These are phyloP conservation scores for Rattus norvegicus DNA, from an alignment of 2,113 vertebrate species.

Conservation along the genomic window DNA sequence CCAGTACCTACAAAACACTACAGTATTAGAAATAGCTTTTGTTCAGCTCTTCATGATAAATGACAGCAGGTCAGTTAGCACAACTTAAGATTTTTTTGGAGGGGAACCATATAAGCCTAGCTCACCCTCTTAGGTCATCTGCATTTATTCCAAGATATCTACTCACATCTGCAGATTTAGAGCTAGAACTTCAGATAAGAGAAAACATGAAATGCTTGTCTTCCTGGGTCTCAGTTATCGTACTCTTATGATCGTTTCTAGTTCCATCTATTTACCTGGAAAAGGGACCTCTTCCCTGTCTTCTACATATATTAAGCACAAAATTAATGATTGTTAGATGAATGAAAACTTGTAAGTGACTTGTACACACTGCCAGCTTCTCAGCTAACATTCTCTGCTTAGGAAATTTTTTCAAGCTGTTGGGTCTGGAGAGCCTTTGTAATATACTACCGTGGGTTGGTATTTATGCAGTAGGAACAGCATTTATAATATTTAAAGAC, in stretches of 20 bases:
- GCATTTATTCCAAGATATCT: neutral
- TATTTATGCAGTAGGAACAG: constrained; percentile 10
- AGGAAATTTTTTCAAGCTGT: neutral
- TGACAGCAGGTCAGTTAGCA: neutral
- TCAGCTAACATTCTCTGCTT: neutral
- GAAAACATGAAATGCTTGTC: neutral
- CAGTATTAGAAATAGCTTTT: neutral
- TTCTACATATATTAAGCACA: neutral
- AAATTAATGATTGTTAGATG: constrained; percentile 15
- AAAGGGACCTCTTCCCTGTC: neutral
- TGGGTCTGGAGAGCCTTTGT: neutral
- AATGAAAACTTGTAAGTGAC: neutral
- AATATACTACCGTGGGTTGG: neutral
- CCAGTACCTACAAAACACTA: neutral
- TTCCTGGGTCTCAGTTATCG: neutral
- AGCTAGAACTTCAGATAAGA: neutral
- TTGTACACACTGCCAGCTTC: neutral
- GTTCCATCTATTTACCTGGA: neutral
- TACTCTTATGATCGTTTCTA: neutral
- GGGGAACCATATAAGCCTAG: neutral
- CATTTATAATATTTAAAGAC: constrained; percentile 39
- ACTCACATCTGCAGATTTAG: neutral
- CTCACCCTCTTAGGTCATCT: neutral
- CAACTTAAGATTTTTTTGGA: neutral
- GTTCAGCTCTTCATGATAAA: neutral